Conservation (phyloP, 2,797 vertebrate genomes). For the Amniataba percoides region DNA sequence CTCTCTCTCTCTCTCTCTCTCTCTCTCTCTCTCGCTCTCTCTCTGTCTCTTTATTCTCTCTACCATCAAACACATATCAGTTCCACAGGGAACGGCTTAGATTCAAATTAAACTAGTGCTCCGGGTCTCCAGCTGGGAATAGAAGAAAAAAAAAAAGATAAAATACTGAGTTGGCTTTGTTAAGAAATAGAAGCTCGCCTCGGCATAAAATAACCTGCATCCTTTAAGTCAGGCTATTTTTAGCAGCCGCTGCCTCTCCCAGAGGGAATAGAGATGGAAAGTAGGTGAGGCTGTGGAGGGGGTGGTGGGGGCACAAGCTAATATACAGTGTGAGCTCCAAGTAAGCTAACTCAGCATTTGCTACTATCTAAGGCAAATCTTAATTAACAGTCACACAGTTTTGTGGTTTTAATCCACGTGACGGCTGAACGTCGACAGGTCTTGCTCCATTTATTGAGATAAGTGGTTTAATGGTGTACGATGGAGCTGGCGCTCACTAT, state of each 20-base stretch:
- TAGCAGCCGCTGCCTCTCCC: slow-evolving; percentile 72
- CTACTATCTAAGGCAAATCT: slow-evolving; percentile 69
- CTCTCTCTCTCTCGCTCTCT: slow-evolving; percentile 31
- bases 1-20: slow-evolving; percentile 36
- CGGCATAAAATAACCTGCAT: slow-evolving; percentile 76
- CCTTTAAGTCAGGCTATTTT: slow-evolving; percentile 82
- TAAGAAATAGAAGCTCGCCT: slow-evolving; percentile 76
- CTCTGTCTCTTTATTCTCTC: slow-evolving; percentile 63
- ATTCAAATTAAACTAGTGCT: slow-evolving; percentile 81
- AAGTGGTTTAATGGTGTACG: slow-evolving; percentile 40
- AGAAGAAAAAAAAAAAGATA: slow-evolving; percentile 57
- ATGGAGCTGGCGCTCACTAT: slow-evolving; percentile 23
- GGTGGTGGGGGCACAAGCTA: slow-evolving; percentile 32
- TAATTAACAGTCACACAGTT: slow-evolving; percentile 73
- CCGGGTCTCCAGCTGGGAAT: slow-evolving; percentile 75
- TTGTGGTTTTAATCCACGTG: slow-evolving; percentile 50
- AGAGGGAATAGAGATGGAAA: slow-evolving; percentile 73
- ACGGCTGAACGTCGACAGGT: slow-evolving; percentile 39
- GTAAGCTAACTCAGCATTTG: slow-evolving; percentile 67
- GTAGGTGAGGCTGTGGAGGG: slow-evolving; percentile 70
- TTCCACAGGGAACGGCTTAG: slow-evolving; percentile 72
- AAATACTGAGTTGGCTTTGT: slow-evolving; percentile 77
- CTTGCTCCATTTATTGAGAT: slow-evolving; percentile 49
- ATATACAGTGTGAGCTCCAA: slow-evolving; percentile 57
- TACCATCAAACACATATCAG: slow-evolving; percentile 77